Evolutionary conservation across 2,797 vertebrate genomes (phyloP).

Genomic region (Hemitrygon akajei): DNA sequence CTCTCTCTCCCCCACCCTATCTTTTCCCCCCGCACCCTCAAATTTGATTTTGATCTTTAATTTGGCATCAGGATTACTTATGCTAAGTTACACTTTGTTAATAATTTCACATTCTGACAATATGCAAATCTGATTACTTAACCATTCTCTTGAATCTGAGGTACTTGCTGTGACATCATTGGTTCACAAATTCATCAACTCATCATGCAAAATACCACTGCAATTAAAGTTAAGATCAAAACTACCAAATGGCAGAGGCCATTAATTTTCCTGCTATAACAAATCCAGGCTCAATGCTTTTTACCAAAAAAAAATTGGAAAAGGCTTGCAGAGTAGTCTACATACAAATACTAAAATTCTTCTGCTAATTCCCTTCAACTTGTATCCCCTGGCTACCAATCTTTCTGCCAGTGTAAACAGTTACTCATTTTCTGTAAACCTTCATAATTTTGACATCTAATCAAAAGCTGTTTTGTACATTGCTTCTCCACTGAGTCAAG

Average conservation of each 20-base stretch:
- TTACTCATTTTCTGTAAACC: background rate
- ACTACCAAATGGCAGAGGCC: too few relatives aligned
- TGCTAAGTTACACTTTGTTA: too few relatives aligned
- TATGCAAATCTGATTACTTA: too few relatives aligned
- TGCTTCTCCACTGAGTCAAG: background rate
- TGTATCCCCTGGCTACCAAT: background rate
- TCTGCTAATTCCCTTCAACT: background rate
- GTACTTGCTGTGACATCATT: background rate
- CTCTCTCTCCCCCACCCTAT: too few relatives aligned
- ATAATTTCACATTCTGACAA: too few relatives aligned
- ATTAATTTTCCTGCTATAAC: too few relatives aligned
- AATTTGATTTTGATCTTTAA: too few relatives aligned
- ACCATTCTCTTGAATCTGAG: background rate
- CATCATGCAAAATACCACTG: background rate
- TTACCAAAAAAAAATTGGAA: background rate
- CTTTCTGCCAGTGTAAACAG: background rate
- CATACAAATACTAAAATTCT: background rate
- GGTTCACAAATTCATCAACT: background rate
- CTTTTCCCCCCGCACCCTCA: too few relatives aligned
- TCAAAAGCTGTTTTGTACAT: background rate
- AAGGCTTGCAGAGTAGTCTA: background rate
- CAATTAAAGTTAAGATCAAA: background rate
- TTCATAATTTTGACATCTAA: background rate
- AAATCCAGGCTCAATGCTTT: background rate
- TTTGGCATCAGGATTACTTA: too few relatives aligned